phyloP scores from a whole-genome alignment of 2,113 vertebrate genomes.

The Pseudorhombus dupliciocellatus region DNA sequence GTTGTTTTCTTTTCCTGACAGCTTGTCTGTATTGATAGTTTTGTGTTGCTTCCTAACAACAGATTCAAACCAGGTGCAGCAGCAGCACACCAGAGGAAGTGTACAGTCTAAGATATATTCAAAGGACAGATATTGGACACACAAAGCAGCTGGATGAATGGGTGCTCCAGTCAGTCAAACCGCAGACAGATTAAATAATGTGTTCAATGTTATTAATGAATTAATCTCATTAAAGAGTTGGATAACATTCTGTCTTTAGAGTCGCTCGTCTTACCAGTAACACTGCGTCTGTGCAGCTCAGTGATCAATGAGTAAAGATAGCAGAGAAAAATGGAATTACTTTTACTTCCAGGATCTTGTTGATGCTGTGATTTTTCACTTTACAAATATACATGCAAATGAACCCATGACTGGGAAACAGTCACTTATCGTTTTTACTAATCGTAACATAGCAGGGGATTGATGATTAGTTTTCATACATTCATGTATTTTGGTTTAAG shows the following conservation, averaged over 20 bases:
- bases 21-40: neutral
- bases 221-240: neutral
- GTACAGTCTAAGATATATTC: neutral
- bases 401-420: neutral
- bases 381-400: neutral
- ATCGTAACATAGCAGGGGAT: neutral
- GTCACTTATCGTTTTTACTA: neutral
- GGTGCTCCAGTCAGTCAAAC: constrained; percentile 7
- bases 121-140: no score
- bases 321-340: neutral
- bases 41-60: neutral
- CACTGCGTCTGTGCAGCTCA: neutral
- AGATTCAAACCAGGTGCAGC: neutral
- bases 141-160: neutral
- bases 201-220: no score
- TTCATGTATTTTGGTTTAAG: no score
- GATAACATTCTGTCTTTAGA: neutral
- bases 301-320: constrained; percentile 1
- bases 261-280: neutral
- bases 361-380: neutral
- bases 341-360: neutral
- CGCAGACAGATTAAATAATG: neutral
- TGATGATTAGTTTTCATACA: no score
- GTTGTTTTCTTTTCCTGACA: neutral
- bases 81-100: no score